Evolutionary conservation across 2,888 invertebrate genomes (phyloP), one percentile per base, ranked within the genome.

Genomic region (Agrochola litura): DNA sequence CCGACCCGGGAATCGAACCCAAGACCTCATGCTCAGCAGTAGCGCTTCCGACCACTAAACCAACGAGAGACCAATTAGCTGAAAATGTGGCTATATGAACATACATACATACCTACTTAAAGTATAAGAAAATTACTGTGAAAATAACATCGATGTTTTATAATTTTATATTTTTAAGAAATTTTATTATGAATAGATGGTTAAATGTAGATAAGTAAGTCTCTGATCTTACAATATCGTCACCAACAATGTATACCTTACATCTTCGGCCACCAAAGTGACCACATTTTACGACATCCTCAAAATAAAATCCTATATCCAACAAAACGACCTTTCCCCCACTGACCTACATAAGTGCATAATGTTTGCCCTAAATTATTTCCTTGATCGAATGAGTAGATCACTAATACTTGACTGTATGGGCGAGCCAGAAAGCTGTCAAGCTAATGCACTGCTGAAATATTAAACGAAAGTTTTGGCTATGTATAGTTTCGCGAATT

Each of bases 371-470:
- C 60, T 75, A 67, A 77, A 81, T 77, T 84, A 73, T 81, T 75
- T 65, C 61, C 58, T 10, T 73, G 66, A 84, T 80, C 68, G 66
- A 79, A 70, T 69, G 61, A 72, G 54, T 67, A 76, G 46, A 84
- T 75, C 73, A 73, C 72, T 77, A 81, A 77, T 84, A 84, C 70
- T 69, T 56, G 25, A 49, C 52, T 64, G 12, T 56, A 54, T 12
- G 43, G 68, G 41, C 6, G 74, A 75, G 70, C 81, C 77, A 81
- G 71, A 30, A 73, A 76, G 37, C 83, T 77, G 81, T 61, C 81
- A 58, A 58, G 64, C 69, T 84, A 84, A 81, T 84, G 71, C 56
- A 73, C 60, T 70, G n/a, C n/a, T 84, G 60, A 84, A 81, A 84
- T 84, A 75, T 75, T 81, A 60, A 81, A 64, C 41, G 25, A 66